phyloP scores from a whole-genome alignment of 1,140 invertebrate genomes.

The Hypothenemus hampei region DNA sequence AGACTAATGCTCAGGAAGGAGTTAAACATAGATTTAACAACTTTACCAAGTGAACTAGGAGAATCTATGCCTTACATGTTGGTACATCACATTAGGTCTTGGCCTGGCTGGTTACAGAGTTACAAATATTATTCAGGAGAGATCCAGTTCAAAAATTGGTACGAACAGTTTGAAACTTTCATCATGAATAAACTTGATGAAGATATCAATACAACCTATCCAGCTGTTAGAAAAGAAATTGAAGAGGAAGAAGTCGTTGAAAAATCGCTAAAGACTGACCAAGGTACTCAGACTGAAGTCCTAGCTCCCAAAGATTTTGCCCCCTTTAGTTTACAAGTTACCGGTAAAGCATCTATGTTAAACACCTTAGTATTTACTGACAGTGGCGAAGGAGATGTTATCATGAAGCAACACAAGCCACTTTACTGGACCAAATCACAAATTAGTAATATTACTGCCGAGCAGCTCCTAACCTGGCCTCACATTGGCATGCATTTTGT shows the following conservation, averaged over 20 bases:
- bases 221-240: not conserved
- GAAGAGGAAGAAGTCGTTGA: not conserved
- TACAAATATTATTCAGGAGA: constrained; percentile 30
- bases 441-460: constrained; percentile 11
- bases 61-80: constrained; percentile 25
- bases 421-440: constrained; percentile 15
- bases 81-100: constrained; percentile 31
- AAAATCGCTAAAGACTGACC: constrained; percentile 1
- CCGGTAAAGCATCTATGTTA: constrained; percentile 15
- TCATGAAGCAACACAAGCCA: constrained; percentile 23
- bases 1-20: constrained; percentile 26
- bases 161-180: constrained; percentile 29
- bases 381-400: constrained; percentile 21
- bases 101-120: constrained; percentile 33
- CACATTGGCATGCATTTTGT: constrained; percentile 26
- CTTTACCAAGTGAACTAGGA: constrained; percentile 6
- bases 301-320: constrained; percentile 19
- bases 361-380: constrained; percentile 28
- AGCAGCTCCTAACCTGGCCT: constrained; percentile 28
- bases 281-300: constrained; percentile 21
- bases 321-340: constrained; percentile 22
- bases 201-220: constrained; percentile 9
- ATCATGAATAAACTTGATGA: constrained; percentile 26
- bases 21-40: constrained; percentile 23
- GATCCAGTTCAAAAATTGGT: constrained; percentile 28